Conservation (phyloP, 2,797 vertebrate species). For the Schizothorax lantsangensis region DNA sequence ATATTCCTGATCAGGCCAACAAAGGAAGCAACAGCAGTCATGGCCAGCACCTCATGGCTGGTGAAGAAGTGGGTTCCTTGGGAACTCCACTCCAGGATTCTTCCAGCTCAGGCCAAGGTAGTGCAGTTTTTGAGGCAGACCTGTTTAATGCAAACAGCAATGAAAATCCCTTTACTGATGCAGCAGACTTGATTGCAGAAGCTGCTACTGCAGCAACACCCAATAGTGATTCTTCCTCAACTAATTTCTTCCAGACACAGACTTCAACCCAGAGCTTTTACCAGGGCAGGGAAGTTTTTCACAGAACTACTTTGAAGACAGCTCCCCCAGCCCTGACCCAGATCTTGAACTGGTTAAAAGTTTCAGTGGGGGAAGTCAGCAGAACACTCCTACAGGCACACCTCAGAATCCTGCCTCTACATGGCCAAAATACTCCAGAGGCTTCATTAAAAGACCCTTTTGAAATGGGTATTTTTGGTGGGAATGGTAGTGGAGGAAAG, state of each 20-base stretch:
- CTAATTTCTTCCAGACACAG: constrained; percentile 94
- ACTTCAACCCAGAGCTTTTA: constrained; percentile 95
- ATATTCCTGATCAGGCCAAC: constrained; percentile 93
- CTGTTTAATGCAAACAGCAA: constrained; percentile 93
- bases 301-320: constrained; percentile 93
- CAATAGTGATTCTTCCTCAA: constrained; percentile 94
- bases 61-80: constrained; percentile 81
- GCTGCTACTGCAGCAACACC: constrained; percentile 89
- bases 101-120: constrained; percentile 96
- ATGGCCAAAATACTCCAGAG: constrained; percentile 81
- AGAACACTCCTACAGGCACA: constrained; percentile 83
- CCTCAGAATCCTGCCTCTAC: constrained; percentile 83
- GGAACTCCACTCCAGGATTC: constrained; percentile 96
- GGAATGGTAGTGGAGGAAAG: constrained; percentile 82
- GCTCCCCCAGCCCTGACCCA: constrained; percentile 93
- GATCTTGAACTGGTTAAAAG: constrained; percentile 94
- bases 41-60: constrained; percentile 77
- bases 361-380: constrained; percentile 86
- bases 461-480: constrained; percentile 91
- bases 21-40: constrained; percentile 81
- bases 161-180: constrained; percentile 94
- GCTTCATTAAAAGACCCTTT: constrained; percentile 86
- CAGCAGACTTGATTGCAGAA: constrained; percentile 94
- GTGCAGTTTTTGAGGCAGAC: constrained; percentile 92
- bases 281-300: constrained; percentile 86